Evolutionary conservation across 23 tunicate species (phyloP).

Genomic region (Styela clava): DNA sequence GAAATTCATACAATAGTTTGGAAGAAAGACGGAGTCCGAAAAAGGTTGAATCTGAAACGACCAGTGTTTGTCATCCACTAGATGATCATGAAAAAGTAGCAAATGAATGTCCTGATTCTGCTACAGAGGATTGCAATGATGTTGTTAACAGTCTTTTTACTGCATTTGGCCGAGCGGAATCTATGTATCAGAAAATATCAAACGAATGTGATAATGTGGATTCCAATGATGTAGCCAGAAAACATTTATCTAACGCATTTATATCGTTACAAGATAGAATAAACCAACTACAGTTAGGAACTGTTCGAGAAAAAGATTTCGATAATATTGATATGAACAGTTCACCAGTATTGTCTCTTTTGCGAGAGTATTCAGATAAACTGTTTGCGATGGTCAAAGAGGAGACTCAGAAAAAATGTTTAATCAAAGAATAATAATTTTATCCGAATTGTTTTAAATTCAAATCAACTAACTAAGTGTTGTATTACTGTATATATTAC

Average conservation of each 20-base stretch:
- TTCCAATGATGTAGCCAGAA: background rate
- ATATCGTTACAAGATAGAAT: background rate
- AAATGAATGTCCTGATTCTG: background rate
- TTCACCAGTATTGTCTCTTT: background rate
- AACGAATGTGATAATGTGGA: background rate
- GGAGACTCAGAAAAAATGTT: background rate
- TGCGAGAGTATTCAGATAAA: conserved; percentile 23
- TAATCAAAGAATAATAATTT: background rate
- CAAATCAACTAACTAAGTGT: too few species aligned
- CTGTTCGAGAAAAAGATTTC: background rate
- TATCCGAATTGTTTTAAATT: too few species aligned
- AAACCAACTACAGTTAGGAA: background rate
- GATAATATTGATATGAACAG: background rate
- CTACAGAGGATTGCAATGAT: background rate
- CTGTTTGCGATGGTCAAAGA: conserved; percentile 7
- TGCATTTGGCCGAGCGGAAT: conserved; percentile 18
- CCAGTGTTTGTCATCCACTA: background rate
- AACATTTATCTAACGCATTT: background rate
- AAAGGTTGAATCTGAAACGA: background rate
- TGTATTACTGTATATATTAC: too few species aligned
- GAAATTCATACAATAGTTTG: background rate
- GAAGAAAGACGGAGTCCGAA: background rate
- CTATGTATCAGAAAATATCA: conserved; percentile 17
- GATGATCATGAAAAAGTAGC: background rate
- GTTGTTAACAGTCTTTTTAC: conserved; percentile 7